Conservation (phyloP, 2,797 vertebrate genomes). For the Lepilemur septentrionalis region DNA sequence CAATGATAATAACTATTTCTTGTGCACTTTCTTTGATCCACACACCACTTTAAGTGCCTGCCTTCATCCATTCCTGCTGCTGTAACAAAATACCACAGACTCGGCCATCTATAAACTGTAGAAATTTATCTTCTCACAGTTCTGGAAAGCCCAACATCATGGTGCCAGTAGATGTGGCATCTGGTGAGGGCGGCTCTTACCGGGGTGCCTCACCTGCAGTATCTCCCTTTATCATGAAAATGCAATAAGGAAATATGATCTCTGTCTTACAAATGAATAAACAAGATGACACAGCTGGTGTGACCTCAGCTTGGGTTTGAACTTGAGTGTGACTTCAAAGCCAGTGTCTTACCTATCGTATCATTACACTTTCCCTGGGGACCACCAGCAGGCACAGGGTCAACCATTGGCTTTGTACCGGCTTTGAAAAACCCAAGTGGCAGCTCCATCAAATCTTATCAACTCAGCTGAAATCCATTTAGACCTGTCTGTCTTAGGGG, state of each 20-base stretch:
- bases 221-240: not conserved
- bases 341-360: not conserved
- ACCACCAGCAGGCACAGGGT: not conserved
- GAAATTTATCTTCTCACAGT: not conserved
- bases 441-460: not conserved
- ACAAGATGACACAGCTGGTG: not conserved
- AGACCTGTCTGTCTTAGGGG: not conserved
- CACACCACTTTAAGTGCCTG: not conserved
- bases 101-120: not conserved
- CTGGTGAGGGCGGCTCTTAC: not conserved
- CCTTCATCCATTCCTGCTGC: not conserved
- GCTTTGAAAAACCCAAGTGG: not conserved
- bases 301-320: not conserved
- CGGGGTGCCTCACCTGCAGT: not conserved
- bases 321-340: not conserved
- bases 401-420: not conserved
- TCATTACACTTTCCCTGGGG: not conserved
- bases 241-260: not conserved
- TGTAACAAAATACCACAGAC: not conserved
- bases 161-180: no score
- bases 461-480: not conserved
- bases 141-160: not conserved
- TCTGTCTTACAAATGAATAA: not conserved
- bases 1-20: not conserved
- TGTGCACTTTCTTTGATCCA: no score